Percentiles rank a stretch among this genome's conserved stretches.
Evolutionary conservation across 2,888 invertebrate genomes (phyloP).

Genomic region (Andrena fulva): DNA sequence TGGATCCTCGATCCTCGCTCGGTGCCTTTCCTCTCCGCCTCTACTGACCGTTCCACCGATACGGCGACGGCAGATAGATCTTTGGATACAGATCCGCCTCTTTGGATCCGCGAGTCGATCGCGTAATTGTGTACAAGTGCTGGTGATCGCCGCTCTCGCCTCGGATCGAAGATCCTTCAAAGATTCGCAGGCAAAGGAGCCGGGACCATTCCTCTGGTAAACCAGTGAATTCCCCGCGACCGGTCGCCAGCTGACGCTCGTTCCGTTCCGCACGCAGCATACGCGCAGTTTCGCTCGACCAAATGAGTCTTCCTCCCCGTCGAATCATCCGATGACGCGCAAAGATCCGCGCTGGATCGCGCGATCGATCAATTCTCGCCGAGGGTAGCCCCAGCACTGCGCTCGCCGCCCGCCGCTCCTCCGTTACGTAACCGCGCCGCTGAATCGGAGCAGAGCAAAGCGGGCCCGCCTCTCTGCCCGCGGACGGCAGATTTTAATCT

Average conservation of each 20-base stretch:
- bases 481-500: no score
- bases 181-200: no score
- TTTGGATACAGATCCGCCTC: not conserved
- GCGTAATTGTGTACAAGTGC: no score
- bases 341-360: slow-evolving; percentile 31
- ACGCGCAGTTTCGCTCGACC: not conserved
- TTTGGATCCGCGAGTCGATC: no score
- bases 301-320: not conserved
- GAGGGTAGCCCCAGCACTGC: slow-evolving; percentile 7
- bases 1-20: not conserved
- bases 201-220: no score
- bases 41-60: not conserved
- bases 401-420: slow-evolving; percentile 16
- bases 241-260: not conserved
- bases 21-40: not conserved
- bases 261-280: not conserved
- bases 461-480: not conserved
- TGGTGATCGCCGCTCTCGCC: no score
- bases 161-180: no score
- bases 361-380: slow-evolving; percentile 51
- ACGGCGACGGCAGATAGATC: not conserved
- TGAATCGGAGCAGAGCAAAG: not conserved
- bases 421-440: slow-evolving; percentile 49
- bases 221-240: slow-evolving; percentile 17
- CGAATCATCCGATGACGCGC: slow-evolving; percentile 26